Evolutionary conservation across 2,888 invertebrate genomes (phyloP).

Genomic region (Drosophila neutralis): DNA sequence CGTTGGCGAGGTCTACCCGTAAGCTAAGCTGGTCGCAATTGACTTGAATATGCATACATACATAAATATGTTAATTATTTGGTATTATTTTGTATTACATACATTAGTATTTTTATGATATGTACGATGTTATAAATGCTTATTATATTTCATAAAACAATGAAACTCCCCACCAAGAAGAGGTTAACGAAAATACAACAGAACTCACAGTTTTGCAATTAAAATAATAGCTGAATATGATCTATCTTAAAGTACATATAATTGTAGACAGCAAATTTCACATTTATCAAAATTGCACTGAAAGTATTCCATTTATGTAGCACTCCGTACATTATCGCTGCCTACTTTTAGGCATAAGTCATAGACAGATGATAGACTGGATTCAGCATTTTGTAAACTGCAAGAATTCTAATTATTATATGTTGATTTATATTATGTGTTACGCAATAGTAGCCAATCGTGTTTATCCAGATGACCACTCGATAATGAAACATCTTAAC

Average conservation of each 20-base stretch:
- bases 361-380: slow-evolving; percentile 2
- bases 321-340: too few relatives aligned
- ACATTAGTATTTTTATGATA: background rate
- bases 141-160: background rate
- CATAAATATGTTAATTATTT: too few relatives aligned
- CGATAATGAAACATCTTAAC: too few relatives aligned
- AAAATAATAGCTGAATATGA: background rate
- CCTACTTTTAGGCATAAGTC: too few relatives aligned
- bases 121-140: background rate
- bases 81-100: background rate
- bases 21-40: too few relatives aligned
- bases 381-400: slow-evolving; percentile 5
- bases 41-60: too few relatives aligned
- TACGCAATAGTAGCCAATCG: slow-evolving; percentile 60
- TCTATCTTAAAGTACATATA: background rate
- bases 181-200: background rate
- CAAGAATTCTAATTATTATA: too few relatives aligned
- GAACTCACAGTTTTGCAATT: background rate
- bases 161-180: background rate
- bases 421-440: slow-evolving; percentile 11
- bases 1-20: too few relatives aligned
- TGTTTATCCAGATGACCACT: too few relatives aligned
- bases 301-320: too few relatives aligned
- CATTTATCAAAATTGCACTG: too few relatives aligned
- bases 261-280: too few relatives aligned